Base-by-base conservation (phyloP, 2,888 invertebrate genomes). In the Limenitis camilla region DNA sequence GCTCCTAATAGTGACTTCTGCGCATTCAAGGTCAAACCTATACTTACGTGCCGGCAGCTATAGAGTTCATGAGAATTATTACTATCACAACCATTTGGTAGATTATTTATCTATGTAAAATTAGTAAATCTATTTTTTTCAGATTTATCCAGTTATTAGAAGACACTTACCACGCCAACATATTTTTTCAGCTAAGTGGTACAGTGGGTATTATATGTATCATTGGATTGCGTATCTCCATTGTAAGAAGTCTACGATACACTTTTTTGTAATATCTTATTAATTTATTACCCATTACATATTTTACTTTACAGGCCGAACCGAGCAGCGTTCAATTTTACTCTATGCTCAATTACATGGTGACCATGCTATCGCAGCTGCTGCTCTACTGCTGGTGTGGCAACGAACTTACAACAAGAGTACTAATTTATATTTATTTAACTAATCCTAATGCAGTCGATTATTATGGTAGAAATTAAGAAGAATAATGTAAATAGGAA, bases 301-400 rank as follows among this genome's bases (percentile, higher is more conserved):
- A 19, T 19, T 19, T 19, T 19, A 19, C 19, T 19, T 19, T 33
- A 4, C 62, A 85, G 85, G 74, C 76, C 31, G 72, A 77, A 30
- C 73, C 72, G 53, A 79, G 63, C 67, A 88, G 69, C 64, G 75
- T 68, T 46, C 89, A 80, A 69, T 89, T 78, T 70, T 82, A 63
- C 62, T 89, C 68, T 47, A 86, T 75, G 81, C 60, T 69, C 39
- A 79, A 65, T 64, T 86, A 82, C 66, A 66, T 90, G 75, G 64
- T 81, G 10, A 86, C 88, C 1, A 89, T 90, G 72, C 68, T 89
- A 38, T 72, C 89, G 0, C 90, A 90, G 61, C 76, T 89, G 32
- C 82, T 86, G 42, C 67, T 89, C 4, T 86, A 88, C 52, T 89
- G 90, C 64, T 89, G 87, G 78, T 89, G 88, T 49, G 90, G 90